phyloP scores from a whole-genome alignment of 2,797 vertebrate species.

The Chromis chromis region DNA sequence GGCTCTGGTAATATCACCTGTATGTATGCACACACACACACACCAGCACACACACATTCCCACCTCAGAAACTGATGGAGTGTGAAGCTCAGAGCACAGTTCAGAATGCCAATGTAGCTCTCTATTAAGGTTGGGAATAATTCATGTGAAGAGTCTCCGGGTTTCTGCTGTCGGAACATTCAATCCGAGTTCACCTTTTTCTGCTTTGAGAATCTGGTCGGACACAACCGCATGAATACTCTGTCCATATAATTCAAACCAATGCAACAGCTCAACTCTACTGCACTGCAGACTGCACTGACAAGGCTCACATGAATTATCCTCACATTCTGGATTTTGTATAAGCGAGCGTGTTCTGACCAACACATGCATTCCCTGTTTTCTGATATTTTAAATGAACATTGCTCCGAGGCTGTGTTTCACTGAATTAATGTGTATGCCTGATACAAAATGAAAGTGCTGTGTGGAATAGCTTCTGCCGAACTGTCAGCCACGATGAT shows the following conservation, averaged over 20 bases:
- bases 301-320: constrained; percentile 13
- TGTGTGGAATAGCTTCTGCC: constrained; percentile 18
- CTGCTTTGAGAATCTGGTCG: constrained; percentile 19
- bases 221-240: constrained; percentile 25
- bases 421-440: constrained; percentile 24
- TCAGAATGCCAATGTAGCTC: constrained; percentile 70
- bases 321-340: background rate
- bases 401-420: constrained; percentile 13
- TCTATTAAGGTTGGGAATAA: constrained; percentile 68
- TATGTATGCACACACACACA: constrained; percentile 1
- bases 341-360: background rate
- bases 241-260: constrained; percentile 17
- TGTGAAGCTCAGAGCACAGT: constrained; percentile 61
- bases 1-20: constrained; percentile 61
- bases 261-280: background rate
- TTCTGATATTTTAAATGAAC: background rate
- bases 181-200: constrained; percentile 34
- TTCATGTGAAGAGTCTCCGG: constrained; percentile 67
- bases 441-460: constrained; percentile 20
- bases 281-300: background rate
- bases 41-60: constrained; percentile 3
- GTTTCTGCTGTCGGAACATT: constrained; percentile 55
- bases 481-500: constrained; percentile 12
- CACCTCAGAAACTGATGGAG: constrained; percentile 58
- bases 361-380: background rate